Conservation (phyloP, 2,797 vertebrate species). For the Lophotriccus pileatus region DNA sequence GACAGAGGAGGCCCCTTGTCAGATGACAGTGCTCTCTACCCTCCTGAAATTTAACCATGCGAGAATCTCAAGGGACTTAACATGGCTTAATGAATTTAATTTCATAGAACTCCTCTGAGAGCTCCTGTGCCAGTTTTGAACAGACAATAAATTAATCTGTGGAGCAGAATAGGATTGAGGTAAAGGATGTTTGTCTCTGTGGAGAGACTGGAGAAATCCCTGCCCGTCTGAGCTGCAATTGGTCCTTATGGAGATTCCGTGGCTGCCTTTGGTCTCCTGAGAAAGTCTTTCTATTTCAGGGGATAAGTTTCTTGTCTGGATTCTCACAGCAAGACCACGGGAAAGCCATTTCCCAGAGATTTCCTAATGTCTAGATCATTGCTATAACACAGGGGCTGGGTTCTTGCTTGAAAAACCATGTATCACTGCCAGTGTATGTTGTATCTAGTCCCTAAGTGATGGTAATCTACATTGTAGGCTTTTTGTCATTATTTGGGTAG, state of each 20-base stretch:
- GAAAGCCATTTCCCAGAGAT: not conserved
- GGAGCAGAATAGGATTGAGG: not conserved
- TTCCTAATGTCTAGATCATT: not conserved
- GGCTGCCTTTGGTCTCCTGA: not conserved
- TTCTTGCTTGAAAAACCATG: not conserved
- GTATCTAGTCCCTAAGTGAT: not conserved
- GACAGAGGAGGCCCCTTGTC: not conserved
- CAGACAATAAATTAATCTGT: not conserved
- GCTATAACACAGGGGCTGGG: not conserved
- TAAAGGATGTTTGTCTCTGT: not conserved
- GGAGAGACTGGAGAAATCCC: not conserved
- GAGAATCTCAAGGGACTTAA: not conserved
- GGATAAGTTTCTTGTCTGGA: not conserved
- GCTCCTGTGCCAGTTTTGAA: not conserved
- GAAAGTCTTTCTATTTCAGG: not conserved
- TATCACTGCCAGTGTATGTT: not conserved
- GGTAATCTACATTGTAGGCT: not conserved
- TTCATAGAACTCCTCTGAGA: conserved; percentile 12
- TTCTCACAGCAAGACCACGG: not conserved
- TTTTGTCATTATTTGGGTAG: not conserved
- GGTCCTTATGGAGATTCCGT: not conserved
- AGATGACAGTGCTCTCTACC: not conserved
- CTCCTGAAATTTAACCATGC: not conserved
- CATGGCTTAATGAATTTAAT: conserved; percentile 6
- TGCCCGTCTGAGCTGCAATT: not conserved